These are phyloP conservation scores for Ceratosolen solmsi DNA, from an alignment of 1,140 invertebrate species.

Conservation along the genomic window DNA sequence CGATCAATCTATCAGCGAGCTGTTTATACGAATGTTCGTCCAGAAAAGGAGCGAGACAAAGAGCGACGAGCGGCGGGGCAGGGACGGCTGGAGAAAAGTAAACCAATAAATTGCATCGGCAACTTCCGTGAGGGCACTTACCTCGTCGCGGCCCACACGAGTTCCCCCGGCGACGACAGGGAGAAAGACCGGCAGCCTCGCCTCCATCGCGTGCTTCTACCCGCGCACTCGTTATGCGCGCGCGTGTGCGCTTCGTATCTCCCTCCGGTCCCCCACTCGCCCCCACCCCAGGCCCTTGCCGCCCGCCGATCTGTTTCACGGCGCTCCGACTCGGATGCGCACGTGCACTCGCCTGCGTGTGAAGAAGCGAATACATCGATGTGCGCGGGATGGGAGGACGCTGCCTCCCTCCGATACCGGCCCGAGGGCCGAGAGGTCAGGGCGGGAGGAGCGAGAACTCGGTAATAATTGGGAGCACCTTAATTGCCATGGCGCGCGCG, in stretches of 20 bases:
- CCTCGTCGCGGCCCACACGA: slow-evolving; percentile 28
- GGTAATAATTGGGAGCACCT: slow-evolving; percentile 69
- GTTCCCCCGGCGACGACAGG: background rate
- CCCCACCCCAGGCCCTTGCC: background rate
- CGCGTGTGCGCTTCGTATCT: background rate
- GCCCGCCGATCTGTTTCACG: background rate
- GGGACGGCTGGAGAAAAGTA: background rate
- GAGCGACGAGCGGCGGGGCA: no score
- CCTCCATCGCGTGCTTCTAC: background rate
- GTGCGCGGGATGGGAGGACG: background rate
- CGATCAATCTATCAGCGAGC: background rate
- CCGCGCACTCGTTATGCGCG: background rate
- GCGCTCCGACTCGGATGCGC: background rate
- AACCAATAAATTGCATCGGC: slow-evolving; percentile 41
- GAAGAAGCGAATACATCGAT: background rate
- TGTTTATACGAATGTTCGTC: background rate
- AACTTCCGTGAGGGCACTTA: slow-evolving; percentile 45
- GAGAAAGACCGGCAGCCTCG: background rate
- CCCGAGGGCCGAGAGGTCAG: slow-evolving; percentile 17
- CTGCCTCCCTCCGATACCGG: background rate
- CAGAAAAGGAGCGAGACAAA: background rate
- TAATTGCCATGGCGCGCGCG: slow-evolving; percentile 67
- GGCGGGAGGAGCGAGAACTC: slow-evolving; percentile 22
- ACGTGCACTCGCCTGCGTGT: background rate
- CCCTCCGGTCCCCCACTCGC: slow-evolving; percentile 31